These are phyloP conservation scores for Phengaris arion DNA, from an alignment of 2,888 invertebrate genomes.

Conservation along the genomic window DNA sequence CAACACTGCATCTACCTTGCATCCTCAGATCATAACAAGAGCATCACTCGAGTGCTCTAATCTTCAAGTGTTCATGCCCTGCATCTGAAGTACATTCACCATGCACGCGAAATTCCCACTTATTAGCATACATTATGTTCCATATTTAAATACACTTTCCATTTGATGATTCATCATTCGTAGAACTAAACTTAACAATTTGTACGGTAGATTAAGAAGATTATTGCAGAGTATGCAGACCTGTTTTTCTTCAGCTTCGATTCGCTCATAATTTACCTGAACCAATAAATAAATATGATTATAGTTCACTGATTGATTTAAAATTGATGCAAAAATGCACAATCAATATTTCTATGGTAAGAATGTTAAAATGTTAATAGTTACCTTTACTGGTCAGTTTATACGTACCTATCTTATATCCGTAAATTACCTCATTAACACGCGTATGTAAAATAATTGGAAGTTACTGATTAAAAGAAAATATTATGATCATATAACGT, in stretches of 20 bases:
- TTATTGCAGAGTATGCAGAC: constrained; percentile 14
- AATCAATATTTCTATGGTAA: too few relatives aligned
- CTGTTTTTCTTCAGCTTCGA: constrained; percentile 14
- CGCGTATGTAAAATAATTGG: too few relatives aligned
- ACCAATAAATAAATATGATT: constrained; percentile 6
- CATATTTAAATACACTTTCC: constrained; percentile 13
- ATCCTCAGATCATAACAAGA: constrained; percentile 23
- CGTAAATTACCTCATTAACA: too few relatives aligned
- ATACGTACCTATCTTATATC: too few relatives aligned
- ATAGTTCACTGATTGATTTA: neutral
- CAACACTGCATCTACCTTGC: constrained; percentile 11
- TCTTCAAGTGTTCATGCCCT: constrained; percentile 15
- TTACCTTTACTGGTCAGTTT: too few relatives aligned
- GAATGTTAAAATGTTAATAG: too few relatives aligned
- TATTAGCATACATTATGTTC: neutral
- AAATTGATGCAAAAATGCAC: neutral
- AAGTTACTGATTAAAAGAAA: too few relatives aligned
- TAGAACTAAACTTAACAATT: constrained; percentile 17
- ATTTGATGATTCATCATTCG: constrained; percentile 19
- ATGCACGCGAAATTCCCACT: neutral
- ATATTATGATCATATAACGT: too few relatives aligned
- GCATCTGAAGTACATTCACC: neutral
- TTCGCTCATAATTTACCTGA: constrained; percentile 16
- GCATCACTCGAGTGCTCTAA: constrained; percentile 23
- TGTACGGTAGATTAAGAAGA: constrained; percentile 9